Evolutionary conservation across 1,140 invertebrate species (phyloP).

Genomic region (Bombus pyrosoma): DNA sequence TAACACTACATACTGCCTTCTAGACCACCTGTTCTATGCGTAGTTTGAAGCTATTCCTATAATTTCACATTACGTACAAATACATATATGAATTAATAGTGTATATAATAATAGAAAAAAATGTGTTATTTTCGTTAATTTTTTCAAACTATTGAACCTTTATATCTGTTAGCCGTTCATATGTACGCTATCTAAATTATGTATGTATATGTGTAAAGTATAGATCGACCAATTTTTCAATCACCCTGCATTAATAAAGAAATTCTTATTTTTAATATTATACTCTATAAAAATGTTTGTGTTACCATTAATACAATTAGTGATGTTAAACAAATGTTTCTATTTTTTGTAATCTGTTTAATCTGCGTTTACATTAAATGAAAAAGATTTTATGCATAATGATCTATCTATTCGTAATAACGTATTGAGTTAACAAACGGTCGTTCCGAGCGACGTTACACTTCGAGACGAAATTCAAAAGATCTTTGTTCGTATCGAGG

Average conservation of each 20-base stretch:
- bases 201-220: background rate
- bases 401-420: constrained; percentile 18
- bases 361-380: background rate
- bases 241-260: background rate
- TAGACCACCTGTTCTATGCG: constrained; percentile 72
- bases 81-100: too few species aligned
- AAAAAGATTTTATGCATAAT: background rate
- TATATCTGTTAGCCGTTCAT: background rate
- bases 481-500: constrained; percentile 80
- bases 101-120: background rate
- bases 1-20: constrained; percentile 63
- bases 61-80: constrained; percentile 55
- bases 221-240: background rate
- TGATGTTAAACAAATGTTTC: background rate
- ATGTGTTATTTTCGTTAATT: background rate
- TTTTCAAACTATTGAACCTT: background rate
- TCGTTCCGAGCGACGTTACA: constrained; percentile 72
- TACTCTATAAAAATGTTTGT: too few species aligned
- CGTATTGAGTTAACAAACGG: constrained; percentile 69
- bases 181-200: background rate
- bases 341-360: background rate
- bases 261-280: background rate
- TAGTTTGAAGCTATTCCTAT: constrained; percentile 62
- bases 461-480: constrained; percentile 77
- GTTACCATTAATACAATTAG: background rate